phyloP scores from a whole-genome alignment of 1,140 invertebrate species.

The Pectinophora gossypiella region DNA sequence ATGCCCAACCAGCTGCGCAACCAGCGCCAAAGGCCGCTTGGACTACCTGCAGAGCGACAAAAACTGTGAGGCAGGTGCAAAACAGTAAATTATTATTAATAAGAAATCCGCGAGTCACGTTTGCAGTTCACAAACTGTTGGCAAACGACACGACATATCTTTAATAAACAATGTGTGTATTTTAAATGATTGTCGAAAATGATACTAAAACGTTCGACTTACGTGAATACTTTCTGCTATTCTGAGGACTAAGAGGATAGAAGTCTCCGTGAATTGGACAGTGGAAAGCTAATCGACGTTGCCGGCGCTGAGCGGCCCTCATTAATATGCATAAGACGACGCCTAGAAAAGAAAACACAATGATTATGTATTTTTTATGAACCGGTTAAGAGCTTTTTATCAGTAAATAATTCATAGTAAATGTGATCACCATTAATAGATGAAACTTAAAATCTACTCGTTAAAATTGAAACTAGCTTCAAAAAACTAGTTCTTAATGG shows the following conservation, averaged over 20 bases:
- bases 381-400: no score
- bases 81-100: no score
- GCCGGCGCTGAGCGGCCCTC: constrained; percentile 78
- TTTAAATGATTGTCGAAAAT: no score
- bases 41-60: constrained; percentile 38
- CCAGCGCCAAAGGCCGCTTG: constrained; percentile 56
- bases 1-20: constrained; percentile 71
- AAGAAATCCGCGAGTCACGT: not conserved
- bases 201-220: no score
- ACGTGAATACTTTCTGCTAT: constrained; percentile 68
- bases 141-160: not conserved
- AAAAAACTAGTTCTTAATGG: no score
- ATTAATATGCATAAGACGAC: constrained; percentile 80
- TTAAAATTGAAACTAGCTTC: no score
- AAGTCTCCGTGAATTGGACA: constrained; percentile 87
- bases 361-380: no score
- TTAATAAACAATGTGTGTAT: not conserved
- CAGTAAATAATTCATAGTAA: no score
- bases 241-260: constrained; percentile 82
- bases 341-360: constrained; percentile 37
- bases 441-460: no score
- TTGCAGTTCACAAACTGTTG: not conserved
- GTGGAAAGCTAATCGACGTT: constrained; percentile 83
- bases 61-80: no score
- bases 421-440: no score